Base-by-base conservation (phyloP, 2,888 invertebrate species). In the Malthinus seriepunctatus region DNA sequence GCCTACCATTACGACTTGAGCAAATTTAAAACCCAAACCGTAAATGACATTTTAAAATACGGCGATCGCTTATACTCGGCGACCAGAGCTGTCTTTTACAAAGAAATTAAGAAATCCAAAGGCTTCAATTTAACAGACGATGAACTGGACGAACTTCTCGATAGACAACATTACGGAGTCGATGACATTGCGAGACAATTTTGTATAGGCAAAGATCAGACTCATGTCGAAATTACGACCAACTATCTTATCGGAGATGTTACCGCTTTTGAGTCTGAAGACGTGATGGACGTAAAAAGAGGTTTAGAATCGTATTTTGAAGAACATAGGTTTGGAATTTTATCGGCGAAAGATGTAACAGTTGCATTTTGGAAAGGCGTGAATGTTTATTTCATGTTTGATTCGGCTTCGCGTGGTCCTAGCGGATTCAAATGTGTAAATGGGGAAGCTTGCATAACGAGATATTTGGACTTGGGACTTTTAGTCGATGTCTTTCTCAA, bases 21-120 rank as follows among this genome's bases (percentile, higher is more conserved):
- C 0, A 79, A 81, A 59, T 88, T 86, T 84, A 84, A 84, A 49
- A 73, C 82, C 0, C 71, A 77, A 1, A 75, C 86, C 0, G 70
- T 88, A 3, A 86, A 88, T 71, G 81, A 83, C 0, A 78, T 87
- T 2, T 67, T 88, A 8, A 84, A 83, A 64, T 87, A 87, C 60
- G 88, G 88, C 0, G 87, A 88, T 72, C 71, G 83, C 0, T 71
- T 88, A 2, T 82, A 85, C 68, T 82, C 82, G 0, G 78, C 80
- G 67, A 81, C 83, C 0, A 67, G 80, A 38, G 75, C 66, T 11
- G 50, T 61, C 7, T 65, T 71, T 5, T 69, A 63, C 31, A 67
- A 68, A 46, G 58, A 57, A 44, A 54, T 73, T 23, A 62, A 63
- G n/a, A 33, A 55, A 2, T 68, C 68, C 38, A 67, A 66, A 38